Conservation (phyloP, 2,113 vertebrate genomes). For the Bolborhynchus lineola region DNA sequence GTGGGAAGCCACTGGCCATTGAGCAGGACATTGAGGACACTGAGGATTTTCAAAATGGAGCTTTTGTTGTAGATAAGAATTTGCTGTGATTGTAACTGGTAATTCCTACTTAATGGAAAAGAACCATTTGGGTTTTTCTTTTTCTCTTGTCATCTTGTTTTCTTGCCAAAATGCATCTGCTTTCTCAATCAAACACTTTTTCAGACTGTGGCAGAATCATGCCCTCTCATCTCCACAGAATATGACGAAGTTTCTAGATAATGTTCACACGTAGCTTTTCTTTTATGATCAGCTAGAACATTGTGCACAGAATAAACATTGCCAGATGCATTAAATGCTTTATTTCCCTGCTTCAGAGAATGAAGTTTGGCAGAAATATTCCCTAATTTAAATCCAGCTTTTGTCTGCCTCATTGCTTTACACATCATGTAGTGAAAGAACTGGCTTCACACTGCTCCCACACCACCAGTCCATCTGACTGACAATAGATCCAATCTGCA, state of each 20-base stretch:
- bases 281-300: conserved; percentile 51
- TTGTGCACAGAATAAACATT: conserved; percentile 49
- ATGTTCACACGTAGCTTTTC: conserved; percentile 31
- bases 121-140: neutral
- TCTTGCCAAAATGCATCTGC: neutral
- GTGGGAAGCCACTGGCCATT: neutral
- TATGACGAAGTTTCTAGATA: conserved; percentile 42
- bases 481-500: conserved; percentile 60
- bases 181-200: conserved; percentile 12
- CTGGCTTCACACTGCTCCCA: conserved; percentile 64
- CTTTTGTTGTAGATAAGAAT: neutral
- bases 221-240: neutral
- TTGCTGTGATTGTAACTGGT: neutral
- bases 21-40: neutral
- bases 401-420: conserved; percentile 58
- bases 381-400: conserved; percentile 54
- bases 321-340: conserved; percentile 55
- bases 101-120: neutral
- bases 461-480: conserved; percentile 63
- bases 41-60: neutral
- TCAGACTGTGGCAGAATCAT: neutral
- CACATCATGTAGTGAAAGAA: conserved; percentile 55
- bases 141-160: neutral
- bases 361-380: conserved; percentile 58
- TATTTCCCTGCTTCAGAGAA: conserved; percentile 51